Evolutionary conservation across 1,140 invertebrate genomes (phyloP).

Genomic region (Drosophila guanche): DNA sequence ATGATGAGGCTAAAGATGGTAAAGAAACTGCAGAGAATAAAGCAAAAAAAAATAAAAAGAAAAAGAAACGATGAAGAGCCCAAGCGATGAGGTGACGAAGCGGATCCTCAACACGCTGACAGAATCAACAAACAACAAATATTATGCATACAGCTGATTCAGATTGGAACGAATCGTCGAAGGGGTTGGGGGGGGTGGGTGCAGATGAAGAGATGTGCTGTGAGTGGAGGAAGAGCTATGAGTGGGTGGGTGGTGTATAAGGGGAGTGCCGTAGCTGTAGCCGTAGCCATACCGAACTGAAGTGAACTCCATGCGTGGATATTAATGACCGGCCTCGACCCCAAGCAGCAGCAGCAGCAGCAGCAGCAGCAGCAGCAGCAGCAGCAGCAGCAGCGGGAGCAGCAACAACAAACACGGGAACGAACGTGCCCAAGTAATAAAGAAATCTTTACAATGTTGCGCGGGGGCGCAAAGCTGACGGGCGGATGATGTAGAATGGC

Average conservation of each 20-base stretch:
- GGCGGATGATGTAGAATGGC: conserved; percentile 44
- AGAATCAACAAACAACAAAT: conserved; percentile 70
- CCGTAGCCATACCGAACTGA: conserved; percentile 8
- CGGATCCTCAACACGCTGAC: conserved; percentile 69
- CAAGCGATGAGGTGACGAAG: conserved; percentile 56
- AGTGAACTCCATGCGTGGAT: conserved; percentile 73
- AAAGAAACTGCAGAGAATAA: conserved; percentile 10
- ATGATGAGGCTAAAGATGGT: conserved; percentile 18
- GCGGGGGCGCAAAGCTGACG: conserved; percentile 55
- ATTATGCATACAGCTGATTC: conserved; percentile 80
- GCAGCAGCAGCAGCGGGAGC: conserved; percentile 22
- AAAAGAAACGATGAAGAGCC: conserved; percentile 10
- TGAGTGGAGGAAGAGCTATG: conserved; percentile 5
- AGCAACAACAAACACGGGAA: conserved; percentile 20
- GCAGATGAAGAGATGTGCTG: background rate
- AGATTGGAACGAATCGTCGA: conserved; percentile 49
- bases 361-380: conserved; percentile 17
- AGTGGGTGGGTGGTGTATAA: conserved; percentile 3
- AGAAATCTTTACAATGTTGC: conserved; percentile 70
- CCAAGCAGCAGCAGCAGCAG: conserved; percentile 41
- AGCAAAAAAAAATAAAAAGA: conserved; percentile 3
- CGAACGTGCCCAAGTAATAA: conserved; percentile 82
- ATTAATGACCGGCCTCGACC: conserved; percentile 83
- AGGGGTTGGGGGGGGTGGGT: conserved; percentile 16
- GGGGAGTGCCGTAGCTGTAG: background rate